These are phyloP conservation scores for Drosophila ohnishii DNA, from an alignment of 1,140 invertebrate species.

Conservation along the genomic window DNA sequence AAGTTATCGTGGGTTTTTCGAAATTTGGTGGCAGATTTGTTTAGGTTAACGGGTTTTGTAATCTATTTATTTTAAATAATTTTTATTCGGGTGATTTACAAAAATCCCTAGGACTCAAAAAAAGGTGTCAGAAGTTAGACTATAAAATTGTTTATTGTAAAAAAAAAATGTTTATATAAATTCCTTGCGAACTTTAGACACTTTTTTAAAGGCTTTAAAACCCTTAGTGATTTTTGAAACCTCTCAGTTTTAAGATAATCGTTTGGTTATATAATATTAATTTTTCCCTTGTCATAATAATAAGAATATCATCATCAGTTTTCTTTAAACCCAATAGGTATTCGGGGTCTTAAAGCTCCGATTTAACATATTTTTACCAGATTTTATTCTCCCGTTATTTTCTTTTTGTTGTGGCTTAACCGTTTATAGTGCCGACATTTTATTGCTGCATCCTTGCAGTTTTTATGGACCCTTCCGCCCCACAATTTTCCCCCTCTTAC, in stretches of 20 bases:
- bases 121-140: not conserved
- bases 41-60: not conserved
- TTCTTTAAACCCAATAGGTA: not conserved
- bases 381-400: slow-evolving; percentile 4
- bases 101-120: not conserved
- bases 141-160: not conserved
- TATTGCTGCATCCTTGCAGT: slow-evolving; percentile 80
- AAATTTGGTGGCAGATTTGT: not conserved
- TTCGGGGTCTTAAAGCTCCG: not conserved
- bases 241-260: not conserved
- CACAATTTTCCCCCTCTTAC: slow-evolving; percentile 1
- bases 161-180: not conserved
- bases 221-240: not conserved
- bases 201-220: too few relatives aligned
- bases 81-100: too few relatives aligned
- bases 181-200: not conserved
- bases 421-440: slow-evolving; percentile 65
- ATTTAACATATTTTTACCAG: slow-evolving; percentile 18
- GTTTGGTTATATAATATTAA: too few relatives aligned
- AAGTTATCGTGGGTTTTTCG: too few relatives aligned
- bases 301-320: too few relatives aligned
- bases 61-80: not conserved
- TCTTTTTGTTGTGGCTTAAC: slow-evolving; percentile 23
- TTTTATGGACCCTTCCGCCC: slow-evolving; percentile 70
- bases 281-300: too few relatives aligned